phyloP scores from a whole-genome alignment of 2,113 vertebrate species.

The Podarcis raffonei region DNA sequence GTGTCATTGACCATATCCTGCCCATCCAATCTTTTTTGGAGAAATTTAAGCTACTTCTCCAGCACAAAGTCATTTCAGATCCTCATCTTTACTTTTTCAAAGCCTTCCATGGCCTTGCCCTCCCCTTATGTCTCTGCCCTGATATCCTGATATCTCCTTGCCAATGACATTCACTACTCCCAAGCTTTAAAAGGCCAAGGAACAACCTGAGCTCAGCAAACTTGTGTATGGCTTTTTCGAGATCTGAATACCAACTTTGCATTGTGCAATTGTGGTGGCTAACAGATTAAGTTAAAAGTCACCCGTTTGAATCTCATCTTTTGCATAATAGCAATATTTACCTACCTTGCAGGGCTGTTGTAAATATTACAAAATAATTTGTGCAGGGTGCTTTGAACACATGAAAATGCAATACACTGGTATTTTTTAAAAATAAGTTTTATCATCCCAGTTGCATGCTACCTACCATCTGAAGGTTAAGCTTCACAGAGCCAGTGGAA shows the following conservation, averaged over 20 bases:
- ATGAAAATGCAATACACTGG: not conserved
- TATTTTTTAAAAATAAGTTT: not conserved
- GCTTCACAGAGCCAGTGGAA: not conserved
- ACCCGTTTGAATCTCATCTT: no score
- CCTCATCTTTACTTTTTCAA: not conserved
- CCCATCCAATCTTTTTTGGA: no score
- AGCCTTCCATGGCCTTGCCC: not conserved
- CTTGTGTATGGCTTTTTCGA: not conserved
- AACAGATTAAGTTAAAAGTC: not conserved
- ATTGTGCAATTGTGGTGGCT: not conserved
- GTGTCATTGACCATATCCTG: no score
- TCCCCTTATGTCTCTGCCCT: not conserved
- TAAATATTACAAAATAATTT: not conserved
- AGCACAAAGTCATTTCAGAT: no score
- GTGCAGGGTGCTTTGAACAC: not conserved
- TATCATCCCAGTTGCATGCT: not conserved
- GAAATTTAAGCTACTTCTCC: no score
- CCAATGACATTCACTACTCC: not conserved
- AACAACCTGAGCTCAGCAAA: not conserved
- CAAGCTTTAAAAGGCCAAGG: not conserved
- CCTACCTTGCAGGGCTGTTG: not conserved
- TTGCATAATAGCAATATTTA: not conserved
- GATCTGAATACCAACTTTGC: not conserved
- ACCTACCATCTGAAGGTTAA: constrained; percentile 24
- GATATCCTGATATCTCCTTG: not conserved